Evolutionary conservation across 2,888 invertebrate species (phyloP).

Genomic region (Tipula unca): DNA sequence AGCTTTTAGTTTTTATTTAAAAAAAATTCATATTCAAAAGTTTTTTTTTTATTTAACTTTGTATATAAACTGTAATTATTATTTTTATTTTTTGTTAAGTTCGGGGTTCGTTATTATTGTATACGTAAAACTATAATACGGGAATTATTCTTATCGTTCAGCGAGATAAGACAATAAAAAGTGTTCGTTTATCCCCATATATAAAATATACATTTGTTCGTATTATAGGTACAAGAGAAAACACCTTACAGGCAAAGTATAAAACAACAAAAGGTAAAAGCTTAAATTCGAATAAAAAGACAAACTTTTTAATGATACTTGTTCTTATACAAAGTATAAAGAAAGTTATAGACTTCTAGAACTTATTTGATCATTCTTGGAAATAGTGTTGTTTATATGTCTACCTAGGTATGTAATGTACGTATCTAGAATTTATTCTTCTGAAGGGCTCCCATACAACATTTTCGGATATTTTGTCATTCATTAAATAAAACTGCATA

Average conservation of each 20-base stretch:
- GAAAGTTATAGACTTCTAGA: too few species aligned
- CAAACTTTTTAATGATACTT: not conserved
- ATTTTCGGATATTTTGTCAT: too few species aligned
- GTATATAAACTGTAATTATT: not conserved
- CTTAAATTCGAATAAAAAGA: not conserved
- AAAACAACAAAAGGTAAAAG: not conserved
- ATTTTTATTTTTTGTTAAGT: not conserved
- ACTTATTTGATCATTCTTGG: too few species aligned
- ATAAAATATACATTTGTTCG: not conserved
- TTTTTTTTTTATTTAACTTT: not conserved
- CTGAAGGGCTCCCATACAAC: too few species aligned
- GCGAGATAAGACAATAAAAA: not conserved
- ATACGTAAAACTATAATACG: not conserved
- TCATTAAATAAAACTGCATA: too few species aligned
- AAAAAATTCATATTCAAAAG: not conserved
- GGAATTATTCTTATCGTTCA: not conserved
- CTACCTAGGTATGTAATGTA: too few species aligned
- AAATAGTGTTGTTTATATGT: too few species aligned
- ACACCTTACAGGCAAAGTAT: not conserved
- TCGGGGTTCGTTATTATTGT: not conserved
- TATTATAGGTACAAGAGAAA: not conserved
- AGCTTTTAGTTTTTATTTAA: not conserved
- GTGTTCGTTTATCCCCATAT: not conserved
- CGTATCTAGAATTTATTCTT: too few species aligned
- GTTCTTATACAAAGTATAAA: too few species aligned